These are phyloP conservation scores for Axis porcinus DNA, from an alignment of 2,113 vertebrate genomes.

Conservation along the genomic window DNA sequence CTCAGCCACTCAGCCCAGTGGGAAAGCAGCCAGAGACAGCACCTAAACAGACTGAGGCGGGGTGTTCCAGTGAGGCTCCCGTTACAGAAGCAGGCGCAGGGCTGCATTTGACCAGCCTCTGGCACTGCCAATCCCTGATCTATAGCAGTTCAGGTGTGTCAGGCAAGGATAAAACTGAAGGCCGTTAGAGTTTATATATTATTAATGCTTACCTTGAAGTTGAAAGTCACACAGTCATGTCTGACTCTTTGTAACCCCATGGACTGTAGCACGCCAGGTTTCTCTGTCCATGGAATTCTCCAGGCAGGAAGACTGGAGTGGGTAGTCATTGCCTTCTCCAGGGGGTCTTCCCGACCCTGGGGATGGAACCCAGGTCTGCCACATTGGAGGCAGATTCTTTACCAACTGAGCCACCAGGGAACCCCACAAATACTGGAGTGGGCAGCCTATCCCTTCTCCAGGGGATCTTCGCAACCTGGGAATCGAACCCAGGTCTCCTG, in stretches of 20 bases:
- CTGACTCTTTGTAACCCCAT: neutral
- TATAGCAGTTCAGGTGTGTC: neutral
- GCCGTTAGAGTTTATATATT: neutral
- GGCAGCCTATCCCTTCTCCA: neutral
- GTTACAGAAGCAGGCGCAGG: neutral
- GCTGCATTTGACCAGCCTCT: neutral
- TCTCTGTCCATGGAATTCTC: neutral
- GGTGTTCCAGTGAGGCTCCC: neutral
- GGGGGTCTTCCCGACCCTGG: neutral
- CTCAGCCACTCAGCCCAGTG: neutral
- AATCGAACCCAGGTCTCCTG: neutral
- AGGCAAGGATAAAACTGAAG: neutral
- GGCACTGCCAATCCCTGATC: neutral
- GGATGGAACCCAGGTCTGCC: neutral
- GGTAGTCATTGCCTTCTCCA: neutral
- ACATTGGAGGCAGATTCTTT: neutral
- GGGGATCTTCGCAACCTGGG: neutral
- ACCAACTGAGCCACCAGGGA: neutral
- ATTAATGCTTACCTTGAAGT: neutral
- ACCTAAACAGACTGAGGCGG: neutral
- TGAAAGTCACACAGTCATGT: neutral
- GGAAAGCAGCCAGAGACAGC: neutral
- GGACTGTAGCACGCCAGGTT: neutral
- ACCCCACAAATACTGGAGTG: neutral
- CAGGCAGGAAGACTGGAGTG: neutral